A percentile compares a stretch with the other conserved stretches of the same genome.
Conservation (phyloP, 2,797 vertebrate species). For the Poeciliopsis turneri region DNA sequence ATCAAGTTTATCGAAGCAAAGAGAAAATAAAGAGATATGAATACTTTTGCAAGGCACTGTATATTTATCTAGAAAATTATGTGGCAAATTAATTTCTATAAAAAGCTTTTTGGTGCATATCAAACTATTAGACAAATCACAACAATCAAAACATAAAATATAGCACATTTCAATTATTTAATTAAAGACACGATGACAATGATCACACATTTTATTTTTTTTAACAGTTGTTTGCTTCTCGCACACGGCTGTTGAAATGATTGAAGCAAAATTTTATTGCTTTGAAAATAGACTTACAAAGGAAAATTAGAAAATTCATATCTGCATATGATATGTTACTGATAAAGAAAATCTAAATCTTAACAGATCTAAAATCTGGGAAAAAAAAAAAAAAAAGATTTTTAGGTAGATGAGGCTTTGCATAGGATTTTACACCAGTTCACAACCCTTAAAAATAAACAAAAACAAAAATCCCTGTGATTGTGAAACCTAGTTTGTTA, state of each 20-base stretch:
- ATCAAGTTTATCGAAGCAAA: not conserved
- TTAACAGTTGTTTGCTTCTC: constrained; percentile 28
- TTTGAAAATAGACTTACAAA: constrained; percentile 28
- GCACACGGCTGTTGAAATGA: constrained; percentile 14
- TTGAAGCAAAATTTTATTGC: constrained; percentile 15
- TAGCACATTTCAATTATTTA: not conserved
- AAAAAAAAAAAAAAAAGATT: not conserved
- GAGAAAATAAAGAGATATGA: not conserved
- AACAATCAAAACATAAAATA: not conserved
- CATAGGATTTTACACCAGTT: constrained; percentile 56
- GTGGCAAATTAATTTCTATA: not conserved
- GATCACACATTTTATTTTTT: constrained; percentile 52
- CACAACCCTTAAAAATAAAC: constrained; percentile 26
- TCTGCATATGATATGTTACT: not conserved
- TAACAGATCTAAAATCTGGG: constrained; percentile 5
- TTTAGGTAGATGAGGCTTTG: constrained; percentile 41
- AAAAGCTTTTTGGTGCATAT: not conserved
- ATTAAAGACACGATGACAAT: not conserved
- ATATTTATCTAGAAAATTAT: not conserved
- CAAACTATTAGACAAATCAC: not conserved
- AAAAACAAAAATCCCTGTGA: constrained; percentile 8
- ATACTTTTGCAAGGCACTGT: not conserved
- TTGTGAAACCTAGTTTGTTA: not conserved
- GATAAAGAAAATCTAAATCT: constrained; percentile 25
- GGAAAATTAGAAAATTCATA: constrained; percentile 45